These are phyloP conservation scores for Cerceris ruficornis DNA, from an alignment of 2,888 invertebrate species.

Conservation along the genomic window DNA sequence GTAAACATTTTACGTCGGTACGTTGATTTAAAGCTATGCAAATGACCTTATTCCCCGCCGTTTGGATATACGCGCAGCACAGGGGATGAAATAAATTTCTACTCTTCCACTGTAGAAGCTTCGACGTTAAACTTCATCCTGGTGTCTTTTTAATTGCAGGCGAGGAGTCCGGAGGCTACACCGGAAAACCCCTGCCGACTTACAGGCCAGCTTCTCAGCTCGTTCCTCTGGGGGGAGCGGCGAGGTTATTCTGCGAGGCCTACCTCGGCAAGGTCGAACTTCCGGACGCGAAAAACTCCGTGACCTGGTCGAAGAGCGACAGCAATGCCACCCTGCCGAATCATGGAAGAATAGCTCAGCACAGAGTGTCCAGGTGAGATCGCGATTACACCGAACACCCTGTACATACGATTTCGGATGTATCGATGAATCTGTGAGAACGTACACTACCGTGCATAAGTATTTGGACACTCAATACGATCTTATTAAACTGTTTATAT, in stretches of 20 bases:
- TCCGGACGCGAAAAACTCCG: conserved; percentile 88
- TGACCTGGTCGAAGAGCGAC: conserved; percentile 87
- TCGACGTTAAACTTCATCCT: neutral
- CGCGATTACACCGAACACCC: neutral
- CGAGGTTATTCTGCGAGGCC: conserved; percentile 90
- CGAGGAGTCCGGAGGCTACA: conserved; percentile 82
- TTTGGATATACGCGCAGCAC: neutral
- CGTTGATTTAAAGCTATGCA: too few relatives aligned
- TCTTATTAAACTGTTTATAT: too few relatives aligned
- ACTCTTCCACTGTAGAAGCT: neutral
- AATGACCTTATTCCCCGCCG: too few relatives aligned
- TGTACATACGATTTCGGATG: neutral
- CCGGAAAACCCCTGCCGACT: conserved; percentile 83
- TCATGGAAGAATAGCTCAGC: conserved; percentile 80
- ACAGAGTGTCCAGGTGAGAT: conserved; percentile 81
- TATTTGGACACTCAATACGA: too few relatives aligned
- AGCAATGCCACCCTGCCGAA: conserved; percentile 83
- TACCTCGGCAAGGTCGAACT: conserved; percentile 89
- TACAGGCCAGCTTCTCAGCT: conserved; percentile 87
- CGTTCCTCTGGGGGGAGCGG: conserved; percentile 85
- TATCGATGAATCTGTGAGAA: too few relatives aligned
- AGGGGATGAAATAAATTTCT: neutral
- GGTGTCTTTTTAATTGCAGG: conserved; percentile 81
- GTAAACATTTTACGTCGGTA: too few relatives aligned
- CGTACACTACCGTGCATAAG: too few relatives aligned